These are phyloP conservation scores for Yoshiicerus persimilis DNA, from an alignment of 1,140 invertebrate genomes.

Conservation along the genomic window DNA sequence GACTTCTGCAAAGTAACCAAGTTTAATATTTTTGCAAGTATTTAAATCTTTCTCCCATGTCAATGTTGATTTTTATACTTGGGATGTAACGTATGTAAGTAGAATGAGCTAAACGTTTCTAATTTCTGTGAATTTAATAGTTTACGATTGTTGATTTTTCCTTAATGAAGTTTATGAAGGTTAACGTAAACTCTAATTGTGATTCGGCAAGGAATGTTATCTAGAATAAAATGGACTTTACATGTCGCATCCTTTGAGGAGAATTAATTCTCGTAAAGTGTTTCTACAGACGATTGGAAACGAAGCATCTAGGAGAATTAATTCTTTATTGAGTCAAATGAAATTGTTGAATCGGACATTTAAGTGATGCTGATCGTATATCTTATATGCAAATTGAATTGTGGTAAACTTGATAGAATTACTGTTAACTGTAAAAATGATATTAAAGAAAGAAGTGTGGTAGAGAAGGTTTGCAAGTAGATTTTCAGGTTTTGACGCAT, in stretches of 20 bases:
- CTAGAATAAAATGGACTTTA: not conserved
- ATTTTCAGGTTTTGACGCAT: not conserved
- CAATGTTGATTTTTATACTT: not conserved
- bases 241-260: not conserved
- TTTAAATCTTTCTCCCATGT: not conserved
- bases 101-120: not conserved
- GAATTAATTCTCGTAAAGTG: not conserved
- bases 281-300: not conserved
- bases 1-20: not conserved
- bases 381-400: not conserved
- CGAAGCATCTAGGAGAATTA: not conserved
- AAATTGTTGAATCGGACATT: not conserved
- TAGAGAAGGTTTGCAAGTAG: not conserved
- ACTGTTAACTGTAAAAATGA: constrained; percentile 5
- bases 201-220: not conserved
- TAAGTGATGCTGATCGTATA: no score
- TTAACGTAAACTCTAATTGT: not conserved
- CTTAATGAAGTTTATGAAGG: not conserved
- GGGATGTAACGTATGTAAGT: not conserved
- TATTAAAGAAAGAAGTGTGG: not conserved
- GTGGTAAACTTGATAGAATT: not conserved
- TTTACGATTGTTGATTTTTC: not conserved
- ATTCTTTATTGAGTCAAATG: not conserved
- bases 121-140: not conserved
- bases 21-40: not conserved